Evolutionary conservation across 1,140 invertebrate genomes (phyloP), one percentile per base, ranked within the genome.

Genomic region (Caenorhabditis brenneri): DNA sequence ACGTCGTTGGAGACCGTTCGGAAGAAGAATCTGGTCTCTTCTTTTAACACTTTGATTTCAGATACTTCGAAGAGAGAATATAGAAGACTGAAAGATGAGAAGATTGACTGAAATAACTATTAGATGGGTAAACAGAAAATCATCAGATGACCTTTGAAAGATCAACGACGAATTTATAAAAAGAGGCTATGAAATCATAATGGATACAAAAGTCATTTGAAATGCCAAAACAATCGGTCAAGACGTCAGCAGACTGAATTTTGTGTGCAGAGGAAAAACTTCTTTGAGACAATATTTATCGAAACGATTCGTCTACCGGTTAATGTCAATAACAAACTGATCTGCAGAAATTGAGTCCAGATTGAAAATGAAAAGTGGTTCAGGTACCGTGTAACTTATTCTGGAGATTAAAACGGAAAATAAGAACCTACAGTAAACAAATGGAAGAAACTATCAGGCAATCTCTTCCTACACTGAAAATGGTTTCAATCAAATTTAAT

Each of bases 1-100:
- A 74, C 65, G 65, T 74, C 33, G 36, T 74, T 39, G 19, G 6
- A 74, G 19, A 74, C 65, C 65, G 65, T 74, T 74, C 65, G 36
- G 65, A 74, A 39, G 36, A n/a, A 74, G 12, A 27, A 19, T 1
- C n/a, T 42, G 39, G 19, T n/a, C 42, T 55, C 24, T 22, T 29
- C 53, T 55, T 55, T 74, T 74, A 24, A 27, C 65, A 42, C 65
- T 74, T 74, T 74, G 65, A 74, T 46, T 24, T 65, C 33, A 31
- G 29, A 36, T 65, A 10, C n/a, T 24, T 12, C 24, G 42, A 74
- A 36, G 36, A 42, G 65, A 27, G 53, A 55, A 10, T 55, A 6
- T 55, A 55, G 12, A 55, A 55, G 53, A 55, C 22, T 10, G 24
- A 55, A 29, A 55, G 49, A n/a, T 16, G 6, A n/a, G 19, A 19